phyloP scores from a whole-genome alignment of 1,140 invertebrate genomes.

The Diploscapter pachys region DNA sequence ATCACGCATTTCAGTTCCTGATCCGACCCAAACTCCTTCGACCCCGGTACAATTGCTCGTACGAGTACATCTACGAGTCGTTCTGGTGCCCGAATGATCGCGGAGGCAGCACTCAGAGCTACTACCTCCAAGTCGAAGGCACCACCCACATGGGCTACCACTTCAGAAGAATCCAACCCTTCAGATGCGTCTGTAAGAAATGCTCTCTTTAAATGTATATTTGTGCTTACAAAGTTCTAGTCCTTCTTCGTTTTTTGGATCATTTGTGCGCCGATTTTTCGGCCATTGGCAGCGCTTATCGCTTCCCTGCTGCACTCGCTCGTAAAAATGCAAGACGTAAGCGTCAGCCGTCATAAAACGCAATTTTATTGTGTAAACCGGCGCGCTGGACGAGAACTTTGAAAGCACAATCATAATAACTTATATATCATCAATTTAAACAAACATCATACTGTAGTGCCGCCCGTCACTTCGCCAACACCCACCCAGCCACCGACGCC shows the following conservation, averaged over 20 bases:
- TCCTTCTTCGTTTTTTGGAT: no score
- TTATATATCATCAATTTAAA: not conserved
- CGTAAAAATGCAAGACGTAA: no score
- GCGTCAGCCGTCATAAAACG: no score
- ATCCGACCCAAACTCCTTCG: not conserved
- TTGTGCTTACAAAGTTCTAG: no score
- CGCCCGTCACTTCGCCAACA: not conserved
- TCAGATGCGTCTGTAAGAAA: conserved; percentile 3
- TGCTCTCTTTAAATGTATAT: no score
- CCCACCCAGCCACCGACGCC: conserved; percentile 6
- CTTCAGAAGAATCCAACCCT: conserved; percentile 24
- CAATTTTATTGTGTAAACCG: no score
- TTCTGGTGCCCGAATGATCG: conserved; percentile 27
- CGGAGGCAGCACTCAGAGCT: conserved; percentile 1
- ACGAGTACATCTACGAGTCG: conserved; percentile 36
- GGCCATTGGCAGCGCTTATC: no score
- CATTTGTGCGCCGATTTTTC: no score
- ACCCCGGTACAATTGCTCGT: conserved; percentile 30
- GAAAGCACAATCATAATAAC: not conserved
- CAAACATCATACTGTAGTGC: not conserved
- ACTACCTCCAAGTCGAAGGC: conserved; percentile 31
- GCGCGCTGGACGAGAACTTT: not conserved
- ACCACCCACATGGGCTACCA: conserved; percentile 25
- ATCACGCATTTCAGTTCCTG: not conserved
- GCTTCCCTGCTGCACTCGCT: no score